Conservation (phyloP, 2,113 vertebrate genomes). For the Barnardius zonarius region DNA sequence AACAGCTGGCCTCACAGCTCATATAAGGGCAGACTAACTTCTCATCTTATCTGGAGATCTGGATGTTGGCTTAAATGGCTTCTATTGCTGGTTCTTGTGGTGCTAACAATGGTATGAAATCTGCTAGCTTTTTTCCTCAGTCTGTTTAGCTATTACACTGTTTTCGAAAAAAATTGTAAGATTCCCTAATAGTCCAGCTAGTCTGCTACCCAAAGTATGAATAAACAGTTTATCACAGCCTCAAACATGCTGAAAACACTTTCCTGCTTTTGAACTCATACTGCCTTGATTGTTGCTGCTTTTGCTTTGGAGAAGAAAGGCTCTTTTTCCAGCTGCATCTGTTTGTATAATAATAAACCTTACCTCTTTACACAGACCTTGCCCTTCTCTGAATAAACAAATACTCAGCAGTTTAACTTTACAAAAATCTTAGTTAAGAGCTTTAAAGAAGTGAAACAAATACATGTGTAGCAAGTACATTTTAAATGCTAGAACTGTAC, state of each 20-base stretch:
- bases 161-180: background rate
- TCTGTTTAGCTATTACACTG: background rate
- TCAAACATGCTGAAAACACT: background rate
- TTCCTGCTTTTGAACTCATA: background rate
- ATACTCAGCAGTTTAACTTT: background rate
- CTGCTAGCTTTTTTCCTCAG: background rate
- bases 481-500: background rate
- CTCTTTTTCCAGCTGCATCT: background rate
- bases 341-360: background rate
- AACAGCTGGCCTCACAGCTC: background rate
- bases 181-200: background rate
- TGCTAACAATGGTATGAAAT: background rate
- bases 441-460: background rate
- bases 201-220: background rate
- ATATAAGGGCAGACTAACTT: background rate
- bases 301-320: background rate
- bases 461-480: background rate
- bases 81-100: background rate
- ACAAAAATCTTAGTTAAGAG: background rate
- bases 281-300: background rate
- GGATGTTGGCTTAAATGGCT: background rate
- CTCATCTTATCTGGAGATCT: background rate
- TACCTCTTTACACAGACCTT: background rate
- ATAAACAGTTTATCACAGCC: background rate
- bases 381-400: background rate